A percentile compares a stretch with the other conserved stretches of the same genome.
phyloP scores from a whole-genome alignment of 1,140 invertebrate species.

The Drosophila nigrodunni region DNA sequence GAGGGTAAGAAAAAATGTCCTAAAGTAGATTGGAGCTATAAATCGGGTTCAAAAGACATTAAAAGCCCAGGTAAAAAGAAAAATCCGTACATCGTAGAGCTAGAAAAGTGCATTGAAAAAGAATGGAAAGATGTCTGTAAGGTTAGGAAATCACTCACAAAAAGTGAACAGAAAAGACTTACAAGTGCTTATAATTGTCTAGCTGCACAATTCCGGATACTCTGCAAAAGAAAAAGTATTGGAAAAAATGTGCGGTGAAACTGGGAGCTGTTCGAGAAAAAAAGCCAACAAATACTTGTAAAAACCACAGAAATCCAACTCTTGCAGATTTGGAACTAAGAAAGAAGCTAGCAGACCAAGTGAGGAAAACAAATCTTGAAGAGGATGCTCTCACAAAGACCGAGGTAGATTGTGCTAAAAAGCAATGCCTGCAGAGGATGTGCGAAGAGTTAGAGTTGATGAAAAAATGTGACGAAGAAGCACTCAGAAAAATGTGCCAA shows the following conservation, averaged over 20 bases:
- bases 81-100: conserved; percentile 3
- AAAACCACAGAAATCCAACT: too few relatives aligned
- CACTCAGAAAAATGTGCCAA: background rate
- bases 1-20: background rate
- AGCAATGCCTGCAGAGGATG: background rate
- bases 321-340: background rate
- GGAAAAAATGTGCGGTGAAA: conserved; percentile 1
- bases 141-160: background rate
- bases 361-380: background rate
- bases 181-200: conserved; percentile 9
- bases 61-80: background rate
- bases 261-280: background rate
- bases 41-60: background rate
- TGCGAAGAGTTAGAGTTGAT: background rate
- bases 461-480: background rate
- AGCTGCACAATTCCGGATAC: background rate
- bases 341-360: background rate
- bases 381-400: background rate
- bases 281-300: background rate
- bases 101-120: conserved; percentile 20
- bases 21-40: background rate
- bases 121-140: conserved; percentile 17
- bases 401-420: background rate
- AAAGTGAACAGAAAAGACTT: conserved; percentile 1
- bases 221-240: conserved; percentile 15